Evolutionary conservation across 2,113 vertebrate genomes (phyloP), one percentile per base, ranked within the genome.

Genomic region (Chaenogobius annularis): DNA sequence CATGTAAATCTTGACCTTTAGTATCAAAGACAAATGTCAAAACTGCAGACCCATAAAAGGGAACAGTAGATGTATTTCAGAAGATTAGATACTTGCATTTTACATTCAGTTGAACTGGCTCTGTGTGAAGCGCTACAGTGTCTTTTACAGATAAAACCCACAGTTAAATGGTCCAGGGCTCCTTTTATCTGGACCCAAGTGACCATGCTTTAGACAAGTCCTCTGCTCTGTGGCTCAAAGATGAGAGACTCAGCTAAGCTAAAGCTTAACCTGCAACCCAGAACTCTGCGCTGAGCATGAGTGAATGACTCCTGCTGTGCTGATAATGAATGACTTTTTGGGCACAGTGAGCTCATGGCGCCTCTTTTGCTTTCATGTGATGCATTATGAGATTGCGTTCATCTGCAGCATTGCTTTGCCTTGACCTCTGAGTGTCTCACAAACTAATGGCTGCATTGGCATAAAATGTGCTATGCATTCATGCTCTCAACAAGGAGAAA

Each of bases 101-200:
- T 80, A 73, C 48, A 48, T 69, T 12, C 26, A 77, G 72, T 64
- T 56, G 80, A 73, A 72, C 66, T 31, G 19, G 69, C 64, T 65
- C 81, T 75, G 55, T 23, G 55, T 15, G 44, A 67, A 13, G 20
- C 43, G 46, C 67, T 81, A 54, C 80, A 81, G 81, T 84, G 44
- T 74, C 72, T 74, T 75, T 71, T 77, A 66, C 74, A 88, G 86
- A 89, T 88, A 85, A 89, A 62, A 79, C 68, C 77, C 37, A 67
- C 75, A 88, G 80, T 83, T 76, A 77, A 75, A 84, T 79, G 80
- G 69, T 50, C 72, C 72, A 81, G 79, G 46, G 78, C 70, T 68
- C 67, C 80, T 79, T 83, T 88, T 77, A 90, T 90, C 80, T 74
- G 73, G 73, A 79, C 75, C 82, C 66, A 82, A 85, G 80, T 83